Evolutionary conservation across 2,888 invertebrate species (phyloP).

Genomic region (Deilephila elpenor): DNA sequence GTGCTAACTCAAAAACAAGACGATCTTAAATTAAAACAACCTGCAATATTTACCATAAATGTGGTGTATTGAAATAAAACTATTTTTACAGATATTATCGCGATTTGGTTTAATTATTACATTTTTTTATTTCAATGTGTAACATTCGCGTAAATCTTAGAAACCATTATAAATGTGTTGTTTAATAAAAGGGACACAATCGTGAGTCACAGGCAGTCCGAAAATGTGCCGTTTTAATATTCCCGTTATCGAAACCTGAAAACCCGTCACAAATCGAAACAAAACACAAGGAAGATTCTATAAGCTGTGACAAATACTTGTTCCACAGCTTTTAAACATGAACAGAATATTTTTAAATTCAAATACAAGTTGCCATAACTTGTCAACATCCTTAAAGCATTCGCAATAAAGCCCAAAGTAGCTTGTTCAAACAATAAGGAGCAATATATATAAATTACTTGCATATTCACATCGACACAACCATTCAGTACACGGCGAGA

Average conservation of each 20-base stretch:
- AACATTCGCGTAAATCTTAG: no score
- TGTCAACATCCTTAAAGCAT: conserved; percentile 32
- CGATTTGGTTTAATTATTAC: no score
- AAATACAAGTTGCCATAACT: not conserved
- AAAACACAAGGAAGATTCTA: not conserved
- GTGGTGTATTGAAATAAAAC: not conserved
- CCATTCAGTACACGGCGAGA: conserved; percentile 61
- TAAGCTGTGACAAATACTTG: conserved; percentile 10
- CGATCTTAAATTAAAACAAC: no score
- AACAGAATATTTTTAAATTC: not conserved
- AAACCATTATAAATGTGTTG: no score
- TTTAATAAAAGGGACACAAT: no score
- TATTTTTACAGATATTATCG: no score
- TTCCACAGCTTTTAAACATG: not conserved
- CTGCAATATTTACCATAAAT: not conserved
- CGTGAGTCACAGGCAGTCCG: no score
- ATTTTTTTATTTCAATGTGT: no score
- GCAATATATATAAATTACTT: conserved; percentile 56
- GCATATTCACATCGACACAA: conserved; percentile 61
- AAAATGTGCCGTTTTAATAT: not conserved
- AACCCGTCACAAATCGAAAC: not conserved
- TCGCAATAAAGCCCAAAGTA: conserved; percentile 33
- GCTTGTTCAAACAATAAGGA: conserved; percentile 33
- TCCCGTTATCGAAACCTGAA: not conserved
- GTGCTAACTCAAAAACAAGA: no score